These are phyloP conservation scores for Enteromius unitaeniatus DNA, from an alignment of 2,797 vertebrate species.

Conservation along the genomic window DNA sequence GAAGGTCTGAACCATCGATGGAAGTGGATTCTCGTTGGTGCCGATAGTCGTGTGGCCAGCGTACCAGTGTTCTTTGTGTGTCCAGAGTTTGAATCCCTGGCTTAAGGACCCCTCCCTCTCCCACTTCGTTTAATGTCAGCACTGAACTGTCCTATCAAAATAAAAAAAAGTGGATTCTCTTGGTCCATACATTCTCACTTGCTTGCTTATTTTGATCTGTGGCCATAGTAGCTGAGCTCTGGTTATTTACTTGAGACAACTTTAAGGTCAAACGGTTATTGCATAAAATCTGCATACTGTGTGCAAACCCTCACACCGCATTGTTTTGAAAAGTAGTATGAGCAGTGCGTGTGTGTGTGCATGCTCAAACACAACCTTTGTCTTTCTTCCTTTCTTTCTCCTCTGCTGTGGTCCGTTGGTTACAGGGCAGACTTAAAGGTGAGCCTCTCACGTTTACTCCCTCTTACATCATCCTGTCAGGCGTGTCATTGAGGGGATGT, in stretches of 20 bases:
- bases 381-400: slow-evolving; percentile 30
- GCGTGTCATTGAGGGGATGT: slow-evolving; percentile 38
- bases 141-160: not conserved
- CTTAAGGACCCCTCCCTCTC: not conserved
- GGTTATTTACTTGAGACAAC: slow-evolving; percentile 5
- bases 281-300: not conserved
- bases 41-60: not conserved
- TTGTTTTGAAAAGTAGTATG: not conserved
- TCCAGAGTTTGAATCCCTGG: not conserved
- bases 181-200: not conserved
- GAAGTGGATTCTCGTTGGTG: not conserved
- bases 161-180: not conserved
- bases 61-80: no score
- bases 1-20: not conserved
- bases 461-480: slow-evolving; percentile 64
- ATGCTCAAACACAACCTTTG: slow-evolving; percentile 4
- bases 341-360: not conserved
- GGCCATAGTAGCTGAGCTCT: not conserved
- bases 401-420: slow-evolving; percentile 29
- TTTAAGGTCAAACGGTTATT: slow-evolving; percentile 20
- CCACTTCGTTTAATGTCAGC: not conserved
- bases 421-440: slow-evolving; percentile 50
- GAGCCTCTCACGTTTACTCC: slow-evolving; percentile 49
- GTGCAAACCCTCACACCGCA: not conserved
- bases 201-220: not conserved